Base-by-base conservation (phyloP, 2,113 vertebrate species). In the Hydrolagus affinis region DNA sequence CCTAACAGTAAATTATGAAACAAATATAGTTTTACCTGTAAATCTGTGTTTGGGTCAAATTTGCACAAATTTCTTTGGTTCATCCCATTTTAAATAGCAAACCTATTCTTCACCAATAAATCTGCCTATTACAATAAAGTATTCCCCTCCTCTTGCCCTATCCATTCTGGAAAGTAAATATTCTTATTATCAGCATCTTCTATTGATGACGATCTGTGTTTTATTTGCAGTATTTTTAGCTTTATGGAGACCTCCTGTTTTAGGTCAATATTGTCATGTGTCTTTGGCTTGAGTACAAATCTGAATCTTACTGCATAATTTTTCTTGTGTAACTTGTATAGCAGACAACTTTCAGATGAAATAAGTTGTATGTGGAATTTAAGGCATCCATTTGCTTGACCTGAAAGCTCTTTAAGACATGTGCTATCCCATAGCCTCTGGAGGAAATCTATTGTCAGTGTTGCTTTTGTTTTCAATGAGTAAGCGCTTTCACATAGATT, bases 391-490 rank as follows among this genome's bases (percentile, higher is more conserved):
- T 8, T 32, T 83, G 25, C 21, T 28, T 21, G 11, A 68, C 32
- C 64, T 60, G 3, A 12, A 28, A 83, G 62, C 30, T 83, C 78
- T 66, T 19, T 10, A 23, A 1, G 25, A 10, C 28, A 68, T 62
- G 17, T 66, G 78, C 66, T 68, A 64, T 28, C 21, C 66, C 32
- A 28, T 17, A 56, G 8, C 66, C 78, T 21, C 78, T 4, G 21
- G 17, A 66, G 78, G 78, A 83, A 83, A 83, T 23, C 62, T 62
- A 83, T 83, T 60, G 10, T 19, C 78, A 10, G 28, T 28, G 17
- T 66, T 83, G 8, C 11, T 83, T 66, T 66, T 19, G 78, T 32
- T 21, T 83, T 4, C 19, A n/a, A 17, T 68, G 60, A 21, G 77
- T 30, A 66, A 83, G 66, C 25, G 10, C 12, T 74, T 74, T 15